A percentile compares a stretch with the other conserved stretches of the same genome.
phyloP scores from a whole-genome alignment of 2,888 invertebrate species.

The Invenusta paracnida region DNA sequence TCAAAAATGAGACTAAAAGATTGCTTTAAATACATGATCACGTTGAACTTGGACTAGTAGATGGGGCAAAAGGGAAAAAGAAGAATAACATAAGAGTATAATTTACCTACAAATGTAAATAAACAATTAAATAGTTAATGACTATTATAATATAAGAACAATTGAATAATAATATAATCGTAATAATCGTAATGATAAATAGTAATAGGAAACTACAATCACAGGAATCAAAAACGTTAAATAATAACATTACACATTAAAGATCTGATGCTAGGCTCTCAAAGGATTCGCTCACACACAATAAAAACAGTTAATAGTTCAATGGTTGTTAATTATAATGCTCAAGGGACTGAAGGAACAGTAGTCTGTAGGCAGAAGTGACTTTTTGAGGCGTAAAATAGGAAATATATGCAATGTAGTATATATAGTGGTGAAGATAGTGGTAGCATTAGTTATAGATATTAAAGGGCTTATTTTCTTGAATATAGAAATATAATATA shows the following conservation, averaged over 20 bases:
- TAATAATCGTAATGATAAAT: neutral
- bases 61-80: neutral
- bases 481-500: too few relatives aligned
- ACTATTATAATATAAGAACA: neutral
- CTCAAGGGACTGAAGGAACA: neutral
- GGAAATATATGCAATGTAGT: too few relatives aligned
- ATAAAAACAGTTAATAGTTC: too few relatives aligned
- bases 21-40: constrained; percentile 4
- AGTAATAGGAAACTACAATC: constrained; percentile 7
- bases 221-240: constrained; percentile 24
- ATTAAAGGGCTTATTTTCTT: too few relatives aligned
- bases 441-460: too few relatives aligned
- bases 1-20: constrained; percentile 1
- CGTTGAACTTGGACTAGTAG: neutral
- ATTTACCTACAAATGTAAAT: neutral
- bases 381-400: neutral
- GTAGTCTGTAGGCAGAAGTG: neutral
- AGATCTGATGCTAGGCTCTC: too few relatives aligned
- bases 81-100: neutral
- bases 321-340: constrained; percentile 18
- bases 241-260: neutral
- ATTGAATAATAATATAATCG: too few relatives aligned
- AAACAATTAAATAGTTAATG: neutral
- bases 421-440: too few relatives aligned
- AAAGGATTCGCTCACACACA: neutral